A percentile compares a stretch with the other conserved stretches of the same genome.
These are phyloP conservation scores for Parnassius smintheus DNA, from an alignment of 2,888 invertebrate genomes.

Conservation along the genomic window DNA sequence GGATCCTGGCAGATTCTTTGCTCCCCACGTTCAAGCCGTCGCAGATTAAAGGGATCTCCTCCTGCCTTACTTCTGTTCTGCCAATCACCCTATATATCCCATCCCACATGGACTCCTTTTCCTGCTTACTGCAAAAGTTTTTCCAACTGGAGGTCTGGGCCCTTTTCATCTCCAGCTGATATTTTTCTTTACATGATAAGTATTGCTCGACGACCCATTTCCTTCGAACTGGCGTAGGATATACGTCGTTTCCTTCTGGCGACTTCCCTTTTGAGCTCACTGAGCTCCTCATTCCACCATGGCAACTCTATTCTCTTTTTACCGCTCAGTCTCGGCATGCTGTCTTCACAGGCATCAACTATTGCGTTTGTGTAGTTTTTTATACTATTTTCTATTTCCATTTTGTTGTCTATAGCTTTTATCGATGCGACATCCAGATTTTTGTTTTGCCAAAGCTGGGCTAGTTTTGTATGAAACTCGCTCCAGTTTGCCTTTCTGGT, in stretches of 20 bases:
- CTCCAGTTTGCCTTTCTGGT: not conserved
- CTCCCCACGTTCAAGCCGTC: slow-evolving; percentile 12
- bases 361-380: not conserved
- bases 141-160: too few relatives aligned
- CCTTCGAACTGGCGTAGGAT: too few relatives aligned
- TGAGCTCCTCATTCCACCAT: not conserved
- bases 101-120: slow-evolving; percentile 27
- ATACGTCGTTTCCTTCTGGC: too few relatives aligned
- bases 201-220: too few relatives aligned
- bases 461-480: not conserved
- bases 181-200: too few relatives aligned
- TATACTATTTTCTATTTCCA: not conserved
- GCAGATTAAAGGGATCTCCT: slow-evolving; percentile 17
- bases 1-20: too few relatives aligned
- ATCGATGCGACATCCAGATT: too few relatives aligned
- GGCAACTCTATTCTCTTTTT: not conserved
- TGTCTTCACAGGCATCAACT: not conserved
- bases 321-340: not conserved
- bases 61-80: slow-evolving; percentile 4
- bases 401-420: not conserved
- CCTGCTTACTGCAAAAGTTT: slow-evolving; percentile 13
- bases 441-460: not conserved
- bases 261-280: too few relatives aligned
- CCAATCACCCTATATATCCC: not conserved
- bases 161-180: too few relatives aligned